phyloP scores from a whole-genome alignment of 2,113 vertebrate genomes.

The Oplegnathus fasciatus region DNA sequence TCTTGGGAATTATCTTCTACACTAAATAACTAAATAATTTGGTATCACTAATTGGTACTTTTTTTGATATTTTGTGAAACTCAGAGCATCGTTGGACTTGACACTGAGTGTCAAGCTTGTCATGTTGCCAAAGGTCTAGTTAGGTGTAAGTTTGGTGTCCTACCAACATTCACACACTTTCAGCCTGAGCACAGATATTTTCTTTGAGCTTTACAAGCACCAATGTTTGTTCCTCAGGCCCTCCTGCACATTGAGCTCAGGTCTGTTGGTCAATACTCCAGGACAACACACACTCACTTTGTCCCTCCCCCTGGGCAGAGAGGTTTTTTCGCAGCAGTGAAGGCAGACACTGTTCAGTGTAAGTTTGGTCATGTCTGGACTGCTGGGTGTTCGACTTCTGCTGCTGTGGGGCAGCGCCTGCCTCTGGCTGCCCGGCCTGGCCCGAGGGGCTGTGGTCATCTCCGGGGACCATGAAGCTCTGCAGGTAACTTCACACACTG shows the following conservation, averaged over 20 bases:
- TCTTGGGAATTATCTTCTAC: background rate
- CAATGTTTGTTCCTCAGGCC: background rate
- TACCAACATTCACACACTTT: background rate
- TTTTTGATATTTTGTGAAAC: background rate
- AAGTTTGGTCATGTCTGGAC: conserved; percentile 79
- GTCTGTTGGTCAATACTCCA: conserved; percentile 26
- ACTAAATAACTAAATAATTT: background rate
- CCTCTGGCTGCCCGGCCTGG: conserved; percentile 46
- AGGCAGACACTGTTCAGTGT: conserved; percentile 63
- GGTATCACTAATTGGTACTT: background rate
- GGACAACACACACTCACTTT: conserved; percentile 10
- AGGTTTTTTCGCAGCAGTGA: conserved; percentile 45
- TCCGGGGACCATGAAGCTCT: conserved; percentile 28
- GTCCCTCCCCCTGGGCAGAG: conserved; percentile 56
- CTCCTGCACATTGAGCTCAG: background rate
- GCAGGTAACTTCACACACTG: conserved; percentile 57
- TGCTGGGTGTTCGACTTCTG: conserved; percentile 62
- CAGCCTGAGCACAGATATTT: background rate
- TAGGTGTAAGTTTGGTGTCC: background rate
- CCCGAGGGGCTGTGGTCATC: conserved; percentile 56
- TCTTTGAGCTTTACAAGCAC: background rate
- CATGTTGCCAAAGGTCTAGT: background rate
- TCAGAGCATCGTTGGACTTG: too few species aligned
- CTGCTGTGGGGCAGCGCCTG: conserved; percentile 71
- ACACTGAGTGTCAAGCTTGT: background rate